Evolutionary conservation across 2,888 invertebrate genomes (phyloP).

Genomic region (Fragum fragum): DNA sequence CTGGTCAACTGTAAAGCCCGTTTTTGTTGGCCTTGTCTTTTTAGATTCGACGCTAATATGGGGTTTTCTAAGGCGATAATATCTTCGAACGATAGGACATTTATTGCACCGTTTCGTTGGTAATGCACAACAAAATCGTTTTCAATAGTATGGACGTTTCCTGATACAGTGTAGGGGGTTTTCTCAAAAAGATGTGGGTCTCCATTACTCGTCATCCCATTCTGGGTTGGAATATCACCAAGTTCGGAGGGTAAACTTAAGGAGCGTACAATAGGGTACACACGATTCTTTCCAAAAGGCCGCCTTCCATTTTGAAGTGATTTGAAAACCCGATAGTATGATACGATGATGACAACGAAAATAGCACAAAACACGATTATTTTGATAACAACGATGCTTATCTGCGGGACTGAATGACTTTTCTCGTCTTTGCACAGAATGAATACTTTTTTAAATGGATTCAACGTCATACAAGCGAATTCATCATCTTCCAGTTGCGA

Average conservation of each 20-base stretch:
- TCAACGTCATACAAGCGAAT: slow-evolving; percentile 69
- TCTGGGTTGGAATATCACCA: slow-evolving; percentile 47
- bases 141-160: slow-evolving; percentile 29
- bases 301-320: slow-evolving; percentile 69
- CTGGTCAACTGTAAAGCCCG: slow-evolving; percentile 70
- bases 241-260: slow-evolving; percentile 74
- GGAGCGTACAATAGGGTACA: slow-evolving; percentile 70
- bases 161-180: slow-evolving; percentile 67
- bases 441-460: slow-evolving; percentile 72
- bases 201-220: slow-evolving; percentile 19
- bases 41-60: slow-evolving; percentile 66
- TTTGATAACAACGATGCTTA: slow-evolving; percentile 71
- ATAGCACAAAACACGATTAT: slow-evolving; percentile 71
- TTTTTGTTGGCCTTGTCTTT: slow-evolving; percentile 63
- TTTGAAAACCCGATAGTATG: slow-evolving; percentile 80
- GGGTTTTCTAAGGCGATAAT: slow-evolving; percentile 80
- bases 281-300: slow-evolving; percentile 74
- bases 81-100: slow-evolving; percentile 76
- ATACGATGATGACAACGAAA: slow-evolving; percentile 68
- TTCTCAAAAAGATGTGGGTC: slow-evolving; percentile 35
- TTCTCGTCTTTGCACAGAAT: slow-evolving; percentile 34
- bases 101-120: slow-evolving; percentile 73
- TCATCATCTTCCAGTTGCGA: slow-evolving; percentile 69
- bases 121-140: slow-evolving; percentile 79
- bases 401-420: slow-evolving; percentile 58